Evolutionary conservation across 1,140 invertebrate genomes (phyloP).

Genomic region (Dysdera silvatica): DNA sequence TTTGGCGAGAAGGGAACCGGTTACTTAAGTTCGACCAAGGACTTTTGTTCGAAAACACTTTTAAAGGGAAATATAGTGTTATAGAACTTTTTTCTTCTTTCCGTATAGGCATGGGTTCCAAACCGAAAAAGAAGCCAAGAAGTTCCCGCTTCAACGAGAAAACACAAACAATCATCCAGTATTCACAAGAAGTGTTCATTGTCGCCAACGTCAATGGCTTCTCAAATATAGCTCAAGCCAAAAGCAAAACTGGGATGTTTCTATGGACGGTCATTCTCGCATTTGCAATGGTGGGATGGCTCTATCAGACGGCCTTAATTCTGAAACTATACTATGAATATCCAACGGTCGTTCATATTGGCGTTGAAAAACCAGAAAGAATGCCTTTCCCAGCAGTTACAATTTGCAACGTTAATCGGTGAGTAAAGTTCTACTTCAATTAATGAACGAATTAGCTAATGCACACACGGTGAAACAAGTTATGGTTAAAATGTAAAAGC

Average conservation of each 20-base stretch:
- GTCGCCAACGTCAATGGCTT: slow-evolving; percentile 7
- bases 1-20: too few species aligned
- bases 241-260: background rate
- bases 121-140: too few species aligned
- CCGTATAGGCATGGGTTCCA: too few species aligned
- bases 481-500: too few species aligned
- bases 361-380: slow-evolving; percentile 18
- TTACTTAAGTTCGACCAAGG: too few species aligned
- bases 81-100: too few species aligned
- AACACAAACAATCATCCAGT: too few species aligned
- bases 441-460: too few species aligned
- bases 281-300: slow-evolving; percentile 1
- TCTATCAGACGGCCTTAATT: slow-evolving; percentile 10
- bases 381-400: slow-evolving; percentile 28
- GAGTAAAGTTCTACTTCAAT: background rate
- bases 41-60: too few species aligned
- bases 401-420: slow-evolving; percentile 31
- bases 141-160: too few species aligned
- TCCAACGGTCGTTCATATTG: slow-evolving; percentile 25
- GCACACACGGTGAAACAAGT: too few species aligned
- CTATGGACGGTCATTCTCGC: slow-evolving; percentile 11
- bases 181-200: slow-evolving; percentile 8
- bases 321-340: slow-evolving; percentile 27
- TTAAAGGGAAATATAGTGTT: too few species aligned
- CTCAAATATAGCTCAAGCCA: slow-evolving; percentile 9